Conservation (phyloP, 2,113 vertebrate species). For the Ophthalmolycus amberensis region DNA sequence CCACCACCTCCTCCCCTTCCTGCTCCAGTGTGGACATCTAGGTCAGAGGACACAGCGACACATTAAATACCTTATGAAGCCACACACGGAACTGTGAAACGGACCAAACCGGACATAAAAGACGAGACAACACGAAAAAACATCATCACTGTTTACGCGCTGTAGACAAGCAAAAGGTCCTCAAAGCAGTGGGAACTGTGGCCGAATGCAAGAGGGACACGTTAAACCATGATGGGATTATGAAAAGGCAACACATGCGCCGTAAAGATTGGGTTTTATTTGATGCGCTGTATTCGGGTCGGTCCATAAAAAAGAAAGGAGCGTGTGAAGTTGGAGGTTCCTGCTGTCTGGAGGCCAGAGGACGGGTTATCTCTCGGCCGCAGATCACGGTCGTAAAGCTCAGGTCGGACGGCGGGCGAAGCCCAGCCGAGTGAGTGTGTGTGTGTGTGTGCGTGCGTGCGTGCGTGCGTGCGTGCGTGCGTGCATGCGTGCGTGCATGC, state of each 20-base stretch:
- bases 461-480: too few species aligned
- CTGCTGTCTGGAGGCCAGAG: slow-evolving; percentile 15
- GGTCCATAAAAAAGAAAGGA: slow-evolving; percentile 26
- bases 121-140: not conserved
- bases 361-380: slow-evolving; percentile 53
- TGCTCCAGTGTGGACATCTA: slow-evolving; percentile 88
- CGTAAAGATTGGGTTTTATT: slow-evolving; percentile 64
- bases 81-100: not conserved
- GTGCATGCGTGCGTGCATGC: too few species aligned
- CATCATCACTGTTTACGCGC: not conserved
- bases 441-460: slow-evolving; percentile 26
- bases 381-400: slow-evolving; percentile 65
- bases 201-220: not conserved
- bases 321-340: slow-evolving; percentile 36
- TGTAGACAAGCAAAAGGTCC: slow-evolving; percentile 22
- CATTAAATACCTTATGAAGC: slow-evolving; percentile 12
- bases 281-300: slow-evolving; percentile 25
- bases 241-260: slow-evolving; percentile 38
- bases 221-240: slow-evolving; percentile 39
- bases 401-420: slow-evolving; percentile 34
- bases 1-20: slow-evolving; percentile 91
- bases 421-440: slow-evolving; percentile 11
- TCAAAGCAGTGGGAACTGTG: not conserved
- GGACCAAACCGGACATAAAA: not conserved
- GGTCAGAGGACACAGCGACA: slow-evolving; percentile 26